These are phyloP conservation scores for Amphipoea lucens DNA, from an alignment of 2,888 invertebrate genomes.

Conservation along the genomic window DNA sequence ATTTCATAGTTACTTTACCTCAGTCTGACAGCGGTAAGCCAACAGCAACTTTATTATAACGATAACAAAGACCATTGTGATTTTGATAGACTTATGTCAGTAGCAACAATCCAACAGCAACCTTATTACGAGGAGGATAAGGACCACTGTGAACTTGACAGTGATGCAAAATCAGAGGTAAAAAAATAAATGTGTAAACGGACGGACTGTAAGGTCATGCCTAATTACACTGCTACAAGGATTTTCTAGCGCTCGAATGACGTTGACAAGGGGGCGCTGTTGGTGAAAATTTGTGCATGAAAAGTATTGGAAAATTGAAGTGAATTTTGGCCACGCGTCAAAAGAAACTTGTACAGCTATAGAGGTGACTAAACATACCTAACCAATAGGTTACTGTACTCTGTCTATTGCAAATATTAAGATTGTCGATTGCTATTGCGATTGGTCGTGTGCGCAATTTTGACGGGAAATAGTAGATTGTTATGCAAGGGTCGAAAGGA, in stretches of 20 bases:
- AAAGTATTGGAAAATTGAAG: not conserved
- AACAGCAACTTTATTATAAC: not conserved
- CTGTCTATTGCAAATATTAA: no score
- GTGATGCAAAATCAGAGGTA: not conserved
- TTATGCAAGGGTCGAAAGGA: no score
- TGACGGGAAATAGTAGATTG: no score
- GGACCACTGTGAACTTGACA: not conserved
- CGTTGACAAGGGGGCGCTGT: not conserved
- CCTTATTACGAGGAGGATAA: not conserved
- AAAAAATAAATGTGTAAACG: not conserved
- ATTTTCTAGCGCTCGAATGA: not conserved
- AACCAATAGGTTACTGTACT: not conserved
- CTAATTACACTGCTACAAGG: not conserved
- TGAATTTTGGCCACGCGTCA: not conserved
- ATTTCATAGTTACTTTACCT: not conserved
- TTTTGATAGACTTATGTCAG: not conserved
- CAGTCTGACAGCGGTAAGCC: not conserved
- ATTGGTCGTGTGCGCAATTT: no score
- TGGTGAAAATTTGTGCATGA: not conserved
- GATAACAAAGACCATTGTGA: not conserved
- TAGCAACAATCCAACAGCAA: no score
- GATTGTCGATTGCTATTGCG: no score
- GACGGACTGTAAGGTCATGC: not conserved
- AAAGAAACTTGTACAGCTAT: not conserved
- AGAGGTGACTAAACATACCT: not conserved